Evolutionary conservation across 1,140 invertebrate genomes (phyloP).

Genomic region (Drosophila parvula): DNA sequence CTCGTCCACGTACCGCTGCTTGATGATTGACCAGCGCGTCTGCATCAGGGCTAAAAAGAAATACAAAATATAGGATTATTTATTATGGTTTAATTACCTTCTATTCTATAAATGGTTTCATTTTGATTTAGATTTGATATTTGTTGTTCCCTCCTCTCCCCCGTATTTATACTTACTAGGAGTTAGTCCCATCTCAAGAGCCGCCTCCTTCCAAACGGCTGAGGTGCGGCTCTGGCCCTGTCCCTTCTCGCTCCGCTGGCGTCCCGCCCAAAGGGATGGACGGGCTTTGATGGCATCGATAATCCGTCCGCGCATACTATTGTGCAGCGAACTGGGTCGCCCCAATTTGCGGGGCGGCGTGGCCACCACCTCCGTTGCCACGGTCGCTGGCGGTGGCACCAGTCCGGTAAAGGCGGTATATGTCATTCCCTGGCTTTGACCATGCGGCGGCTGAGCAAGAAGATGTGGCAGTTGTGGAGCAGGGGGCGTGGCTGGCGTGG

Average conservation of each 20-base stretch:
- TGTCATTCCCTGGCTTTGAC: constrained; percentile 32
- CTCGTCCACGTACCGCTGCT: no score
- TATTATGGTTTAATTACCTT: background rate
- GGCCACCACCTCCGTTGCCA: constrained; percentile 65
- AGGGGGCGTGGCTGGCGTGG: constrained; percentile 17
- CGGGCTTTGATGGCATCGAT: constrained; percentile 80
- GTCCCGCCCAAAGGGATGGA: constrained; percentile 74
- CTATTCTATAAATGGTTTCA: background rate
- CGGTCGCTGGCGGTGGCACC: constrained; percentile 70
- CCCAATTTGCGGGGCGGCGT: constrained; percentile 73
- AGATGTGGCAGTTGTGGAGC: constrained; percentile 46
- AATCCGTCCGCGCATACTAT: constrained; percentile 80
- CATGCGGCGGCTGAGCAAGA: constrained; percentile 45
- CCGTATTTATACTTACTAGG: constrained; percentile 60
- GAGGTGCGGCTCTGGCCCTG: constrained; percentile 78
- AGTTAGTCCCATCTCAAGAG: constrained; percentile 73
- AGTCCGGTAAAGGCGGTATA: constrained; percentile 78
- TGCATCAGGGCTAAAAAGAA: constrained; percentile 65
- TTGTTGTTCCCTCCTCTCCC: no score
- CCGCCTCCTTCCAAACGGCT: constrained; percentile 79
- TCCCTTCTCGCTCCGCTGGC: constrained; percentile 74
- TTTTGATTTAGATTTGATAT: no score
- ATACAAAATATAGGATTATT: background rate
- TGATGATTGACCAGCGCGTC: constrained; percentile 81
- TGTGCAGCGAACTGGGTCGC: constrained; percentile 78